Conservation (phyloP, 2,113 vertebrate species). For the Scomber scombrus region DNA sequence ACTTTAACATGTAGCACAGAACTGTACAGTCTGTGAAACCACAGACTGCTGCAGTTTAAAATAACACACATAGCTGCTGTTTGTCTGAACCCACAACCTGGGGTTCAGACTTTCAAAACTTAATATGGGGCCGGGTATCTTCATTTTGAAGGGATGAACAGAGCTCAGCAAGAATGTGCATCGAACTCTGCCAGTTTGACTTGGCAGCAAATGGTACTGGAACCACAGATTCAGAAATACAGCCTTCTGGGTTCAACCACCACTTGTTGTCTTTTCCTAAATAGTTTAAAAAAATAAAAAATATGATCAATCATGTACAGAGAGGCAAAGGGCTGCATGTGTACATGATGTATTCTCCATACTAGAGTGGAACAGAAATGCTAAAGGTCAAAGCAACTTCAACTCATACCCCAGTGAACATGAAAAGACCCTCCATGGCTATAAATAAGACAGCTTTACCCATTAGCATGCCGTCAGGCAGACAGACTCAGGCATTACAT, state of each 20-base stretch:
- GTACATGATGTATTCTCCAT: constrained; percentile 35
- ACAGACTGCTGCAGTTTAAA: constrained; percentile 48
- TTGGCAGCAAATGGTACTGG: constrained; percentile 70
- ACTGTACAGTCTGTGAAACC: constrained; percentile 27
- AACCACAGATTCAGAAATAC: constrained; percentile 37
- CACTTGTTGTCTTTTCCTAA: constrained; percentile 10
- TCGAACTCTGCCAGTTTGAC: constrained; percentile 60
- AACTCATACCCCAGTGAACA: constrained; percentile 38
- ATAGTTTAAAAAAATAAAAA: constrained; percentile 5
- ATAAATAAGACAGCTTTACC: constrained; percentile 75
- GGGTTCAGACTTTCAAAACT: constrained; percentile 65
- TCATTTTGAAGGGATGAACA: constrained; percentile 82
- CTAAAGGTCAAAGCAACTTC: constrained; percentile 64
- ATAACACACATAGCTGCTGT: constrained; percentile 39
- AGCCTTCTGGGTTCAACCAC: constrained; percentile 29
- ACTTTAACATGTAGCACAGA: constrained; percentile 23
- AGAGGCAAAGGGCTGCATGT: not conserved
- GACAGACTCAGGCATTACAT: not conserved
- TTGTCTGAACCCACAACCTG: constrained; percentile 47
- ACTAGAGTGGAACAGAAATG: constrained; percentile 32
- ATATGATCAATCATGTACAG: constrained; percentile 15
- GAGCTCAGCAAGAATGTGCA: constrained; percentile 72
- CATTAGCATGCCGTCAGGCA: constrained; percentile 55
- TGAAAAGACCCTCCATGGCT: constrained; percentile 59
- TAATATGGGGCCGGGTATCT: constrained; percentile 44